Evolutionary conservation across 30 jellyfish, hydroid and myxozoan genomes (phyloP).

Genomic region (Cassiopea xamachana): DNA sequence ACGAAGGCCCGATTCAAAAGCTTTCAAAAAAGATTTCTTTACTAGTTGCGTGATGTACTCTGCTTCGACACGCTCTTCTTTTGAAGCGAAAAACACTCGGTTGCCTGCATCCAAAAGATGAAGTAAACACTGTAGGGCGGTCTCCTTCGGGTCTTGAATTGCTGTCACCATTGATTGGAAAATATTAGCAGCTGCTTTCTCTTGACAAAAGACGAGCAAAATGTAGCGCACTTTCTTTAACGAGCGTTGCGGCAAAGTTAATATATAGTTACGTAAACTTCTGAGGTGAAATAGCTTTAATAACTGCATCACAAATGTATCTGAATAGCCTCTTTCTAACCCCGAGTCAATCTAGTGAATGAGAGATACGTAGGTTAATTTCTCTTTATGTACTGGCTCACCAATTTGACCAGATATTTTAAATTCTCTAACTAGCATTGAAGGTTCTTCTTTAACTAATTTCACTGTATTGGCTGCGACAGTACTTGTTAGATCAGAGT

Average conservation of each 20-base stretch:
- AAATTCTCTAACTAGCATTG: too few relatives aligned
- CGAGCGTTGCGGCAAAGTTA: slow-evolving; percentile 18
- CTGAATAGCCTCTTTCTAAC: too few relatives aligned
- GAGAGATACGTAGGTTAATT: too few relatives aligned
- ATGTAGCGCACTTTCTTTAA: background rate
- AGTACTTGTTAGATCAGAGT: too few relatives aligned
- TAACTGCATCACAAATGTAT: background rate
- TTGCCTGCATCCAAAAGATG: slow-evolving; percentile 2
- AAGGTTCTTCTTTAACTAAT: too few relatives aligned
- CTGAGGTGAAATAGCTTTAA: slow-evolving; percentile 14
- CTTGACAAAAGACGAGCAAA: background rate
- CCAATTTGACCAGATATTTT: too few relatives aligned
- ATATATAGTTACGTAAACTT: background rate
- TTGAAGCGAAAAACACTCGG: slow-evolving; percentile 10
- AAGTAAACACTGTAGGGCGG: slow-evolving; percentile 13
- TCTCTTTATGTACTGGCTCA: too few relatives aligned
- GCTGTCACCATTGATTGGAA: slow-evolving; percentile 1
- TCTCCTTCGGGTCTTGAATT: background rate
- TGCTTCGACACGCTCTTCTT: background rate
- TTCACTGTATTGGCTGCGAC: too few relatives aligned
- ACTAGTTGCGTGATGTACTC: slow-evolving; percentile 8
- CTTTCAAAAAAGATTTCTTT: slow-evolving; percentile 1
- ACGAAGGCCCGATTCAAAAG: slow-evolving; percentile 20
- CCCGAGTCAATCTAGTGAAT: too few relatives aligned
- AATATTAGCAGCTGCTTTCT: background rate